Evolutionary conservation across 2,797 vertebrate species (phyloP), one percentile per base, ranked within the genome.

Genomic region (Naso thynnoides): DNA sequence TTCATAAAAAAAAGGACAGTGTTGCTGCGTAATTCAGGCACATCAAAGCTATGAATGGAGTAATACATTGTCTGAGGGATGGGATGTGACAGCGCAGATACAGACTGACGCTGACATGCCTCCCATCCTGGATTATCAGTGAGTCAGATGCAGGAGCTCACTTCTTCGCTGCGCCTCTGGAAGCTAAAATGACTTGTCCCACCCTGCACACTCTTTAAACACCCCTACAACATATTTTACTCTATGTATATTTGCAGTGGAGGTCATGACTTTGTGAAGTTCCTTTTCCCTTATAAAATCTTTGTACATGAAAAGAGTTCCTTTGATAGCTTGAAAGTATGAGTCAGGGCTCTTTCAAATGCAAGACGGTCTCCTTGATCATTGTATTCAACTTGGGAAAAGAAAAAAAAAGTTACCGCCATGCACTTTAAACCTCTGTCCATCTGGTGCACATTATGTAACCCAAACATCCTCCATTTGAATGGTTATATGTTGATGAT

Each of bases 21-120:
- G 76, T 86, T 78, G 72, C 76, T 60, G 73, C 78, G 79, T 80
- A 81, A 83, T 87, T 87, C 76, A 89, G 73, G 73, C 83, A 89
- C 83, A 90, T 90, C 87, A 92, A 90, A 92, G 84, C 79, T 70
- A 63, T 88, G 90, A 92, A 90, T 84, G 84, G 82, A 87, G 70
- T 89, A 89, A 91, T 88, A 62, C 79, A 92, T 88, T 84, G 86
- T 89, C 76, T 77, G 81, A 79, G 84, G 49, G 54, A 89, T 87
- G 83, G 74, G 89, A 90, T 86, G 84, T 90, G 90, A 90, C 89
- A 87, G 86, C 64, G 6, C 74, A 88, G 86, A 87, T 77, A 88
- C 81, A 87, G 75, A 77, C 87, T 76, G 83, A 85, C 79, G 13
- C 73, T 67, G 84, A 89, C 80, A 81, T 82, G 85, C 73, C 66